Base-by-base conservation (phyloP, 2,888 invertebrate species). In the Sphaerophoria rueppellii region DNA sequence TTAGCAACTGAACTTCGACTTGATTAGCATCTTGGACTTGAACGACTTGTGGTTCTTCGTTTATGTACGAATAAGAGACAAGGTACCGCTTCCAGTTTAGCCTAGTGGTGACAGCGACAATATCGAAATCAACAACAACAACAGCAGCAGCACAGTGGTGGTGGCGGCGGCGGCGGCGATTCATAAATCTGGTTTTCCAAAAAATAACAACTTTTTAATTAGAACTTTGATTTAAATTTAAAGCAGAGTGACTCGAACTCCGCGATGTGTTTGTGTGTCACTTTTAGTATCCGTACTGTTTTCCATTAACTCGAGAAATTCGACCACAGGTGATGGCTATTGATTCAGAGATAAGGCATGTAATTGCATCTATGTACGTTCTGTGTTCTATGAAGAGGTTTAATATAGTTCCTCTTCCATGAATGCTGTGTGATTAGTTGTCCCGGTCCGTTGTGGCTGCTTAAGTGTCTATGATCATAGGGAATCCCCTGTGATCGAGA, bases 21-120 rank as follows among this genome's bases (percentile, higher is more conserved):
- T 85, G 72, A 85, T 85, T 81, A 85, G 85, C 73, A 80, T 85
- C 85, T 61, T 52, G 61, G 71, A 85, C 83, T 85, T 76, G 75
- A 85, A 63, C 67, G 76, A 76, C 75, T 71, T 65, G 75, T 76
- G 32, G 72, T 82, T 67, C 74, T 69, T 75, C 37, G 6, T 24
- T 58, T 16, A 58, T 58, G 40, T 58, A 40, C 14, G 12, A 48
- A 55, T 67, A 35, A 50, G 46, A 46, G 7, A 67, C 80, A 80
- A 71, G 54, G 58, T 54, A 70, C 63, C 52, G 55, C 76, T 67
- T 76, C 76, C 60, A 81, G 76, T 76, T 82, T 65, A 12, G 32
- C 24, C 46, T 5, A 24, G 2, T 24, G 24, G 34, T 35, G 52
- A 9, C 4, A 43, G 4, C 43, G 11, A 11, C 43, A 7, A 43